Evolutionary conservation across 2,113 vertebrate genomes (phyloP).

Genomic region (Speoplatyrhinus poulsoni): DNA sequence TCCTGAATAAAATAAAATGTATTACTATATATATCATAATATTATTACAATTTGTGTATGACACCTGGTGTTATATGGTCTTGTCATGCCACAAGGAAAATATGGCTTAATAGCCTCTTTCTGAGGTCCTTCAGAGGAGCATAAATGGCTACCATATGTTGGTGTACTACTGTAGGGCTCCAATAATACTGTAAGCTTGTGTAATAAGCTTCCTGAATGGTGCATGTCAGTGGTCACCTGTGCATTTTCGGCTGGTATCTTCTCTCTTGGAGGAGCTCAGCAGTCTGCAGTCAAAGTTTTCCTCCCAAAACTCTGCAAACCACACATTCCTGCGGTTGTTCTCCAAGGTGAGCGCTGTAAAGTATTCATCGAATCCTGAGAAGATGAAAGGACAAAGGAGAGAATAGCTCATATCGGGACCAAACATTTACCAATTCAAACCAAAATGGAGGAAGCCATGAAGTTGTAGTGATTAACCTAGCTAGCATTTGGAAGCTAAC

Average conservation of each 20-base stretch:
- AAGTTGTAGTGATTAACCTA: slow-evolving; percentile 9
- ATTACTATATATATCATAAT: slow-evolving; percentile 21
- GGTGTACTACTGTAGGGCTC: background rate
- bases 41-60: slow-evolving; percentile 60
- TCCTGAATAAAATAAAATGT: too few relatives aligned
- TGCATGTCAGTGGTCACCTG: slow-evolving; percentile 53
- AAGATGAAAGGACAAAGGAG: slow-evolving; percentile 27
- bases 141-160: slow-evolving; percentile 13
- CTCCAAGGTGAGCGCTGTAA: slow-evolving; percentile 74
- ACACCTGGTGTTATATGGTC: slow-evolving; percentile 57
- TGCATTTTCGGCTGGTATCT: slow-evolving; percentile 75
- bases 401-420: slow-evolving; percentile 54
- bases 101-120: background rate
- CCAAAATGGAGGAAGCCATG: slow-evolving; percentile 50
- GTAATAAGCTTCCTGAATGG: slow-evolving; percentile 14
- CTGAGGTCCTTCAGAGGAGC: slow-evolving; percentile 1
- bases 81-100: slow-evolving; percentile 19
- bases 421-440: slow-evolving; percentile 53
- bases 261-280: slow-evolving; percentile 74
- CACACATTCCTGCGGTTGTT: slow-evolving; percentile 79
- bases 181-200: too few relatives aligned
- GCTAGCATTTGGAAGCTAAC: slow-evolving; percentile 42
- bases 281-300: slow-evolving; percentile 77
- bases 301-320: slow-evolving; percentile 80
- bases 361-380: slow-evolving; percentile 77